Evolutionary conservation across 2,888 invertebrate species (phyloP), one percentile per base, ranked within the genome.

Genomic region (Saturnia pavonia): DNA sequence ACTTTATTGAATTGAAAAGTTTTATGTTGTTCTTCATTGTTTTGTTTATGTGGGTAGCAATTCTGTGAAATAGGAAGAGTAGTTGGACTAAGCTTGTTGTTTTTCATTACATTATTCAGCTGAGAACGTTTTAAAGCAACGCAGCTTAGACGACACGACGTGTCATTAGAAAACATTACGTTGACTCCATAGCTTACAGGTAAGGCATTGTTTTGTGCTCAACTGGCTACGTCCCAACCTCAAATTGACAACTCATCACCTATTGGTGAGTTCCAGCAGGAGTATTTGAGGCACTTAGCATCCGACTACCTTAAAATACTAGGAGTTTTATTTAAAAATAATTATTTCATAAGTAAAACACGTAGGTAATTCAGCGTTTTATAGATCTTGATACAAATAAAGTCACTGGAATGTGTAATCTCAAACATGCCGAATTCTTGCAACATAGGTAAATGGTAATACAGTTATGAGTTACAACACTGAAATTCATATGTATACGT

Each of bases 1-100:
- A 75, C 70, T 72, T 78, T 75, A 77, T 75, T 75, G 74, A 76
- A 78, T 77, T 75, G 73, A 70, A 73, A 69, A 75, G 77, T 78
- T 76, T 76, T 74, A 77, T 78, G 40, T 40, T 65, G 34, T 65
- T 40, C 76, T 40, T 67, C 22, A 25, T 25, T 40, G 51, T 51
- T 67, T 42, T n/a, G 40, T 48, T 66, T 54, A 40, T 48, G 51
- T 54, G 22, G 34, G 40, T 43, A 7, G n/a, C 40, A 19, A n/a
- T 45, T 66, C 51, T 66, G 66, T 43, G 66, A 67, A 65, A 40
- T 7, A 22, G 34, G 34, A 40, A 65, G n/a, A 65, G 19, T 3
- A 19, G 40, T 40, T 4, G 40, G 34, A 34, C 8, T 40, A 12
- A n/a, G 12, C n/a, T 40, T 48, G n/a, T 48, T 22, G 27, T 69